Evolutionary conservation across 2,113 vertebrate species (phyloP), one percentile per base, ranked within the genome.

Genomic region (Arothron firmamentum): DNA sequence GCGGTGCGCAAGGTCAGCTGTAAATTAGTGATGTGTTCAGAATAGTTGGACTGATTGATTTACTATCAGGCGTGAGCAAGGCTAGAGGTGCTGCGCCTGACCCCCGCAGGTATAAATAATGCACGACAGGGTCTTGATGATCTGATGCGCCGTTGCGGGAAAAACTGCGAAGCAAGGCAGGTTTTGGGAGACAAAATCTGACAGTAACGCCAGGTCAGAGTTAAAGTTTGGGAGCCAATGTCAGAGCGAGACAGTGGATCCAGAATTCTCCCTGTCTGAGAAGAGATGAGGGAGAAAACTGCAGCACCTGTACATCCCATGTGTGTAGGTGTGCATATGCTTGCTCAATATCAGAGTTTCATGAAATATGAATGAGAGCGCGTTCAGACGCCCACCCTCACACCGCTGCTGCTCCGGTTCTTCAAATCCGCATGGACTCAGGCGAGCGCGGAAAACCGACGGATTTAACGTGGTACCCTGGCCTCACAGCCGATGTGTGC

Each of bases 291-390:
- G 28, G 16, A 50, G 19, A 20, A 31, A 75, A 65, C 48, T 53
- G 63, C 59, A 54, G 51, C 50, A 17, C n/a, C 16, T 67, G 46
- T 48, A 18, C 51, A 57, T 69, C 34, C 52, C 52, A 50, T 47
- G 41, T 54, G 31, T 62, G 9, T 72, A 34, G 21, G 45, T 47
- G 45, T 47, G 45, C 45, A 47, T 17, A 2, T 8, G 11, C 12
- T 11, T 52, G 59, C 52, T 78, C 69, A 79, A 71, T 76, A 79
- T 72, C 45, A 20, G 59, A 62, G 56, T 49, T 20, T 14, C 48
- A 85, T 89, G 77, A 78, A 86, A 83, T 77, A 86, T 85, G 78
- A 67, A 87, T 85, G 75, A 82, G 34, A 72, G 75, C 61, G 67
- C 23, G 70, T 78, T 75, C 77, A 68, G 80, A 79, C 72, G 52